These are phyloP conservation scores for Neomorphus geoffroyi DNA, from an alignment of 2,797 vertebrate species.

Conservation along the genomic window DNA sequence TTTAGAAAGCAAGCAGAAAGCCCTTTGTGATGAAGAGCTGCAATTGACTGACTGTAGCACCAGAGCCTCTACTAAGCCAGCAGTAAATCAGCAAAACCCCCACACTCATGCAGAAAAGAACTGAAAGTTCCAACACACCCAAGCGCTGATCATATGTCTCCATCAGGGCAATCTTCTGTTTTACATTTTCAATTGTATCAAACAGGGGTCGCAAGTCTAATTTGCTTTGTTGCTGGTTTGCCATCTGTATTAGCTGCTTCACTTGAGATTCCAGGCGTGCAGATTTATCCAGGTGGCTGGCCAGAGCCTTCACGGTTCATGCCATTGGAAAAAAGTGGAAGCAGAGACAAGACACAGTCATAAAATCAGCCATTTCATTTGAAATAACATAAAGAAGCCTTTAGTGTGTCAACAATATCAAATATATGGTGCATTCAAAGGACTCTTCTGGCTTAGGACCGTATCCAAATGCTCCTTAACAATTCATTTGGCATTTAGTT, in stretches of 20 bases:
- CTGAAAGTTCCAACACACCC: conserved; percentile 73
- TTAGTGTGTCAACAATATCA: neutral
- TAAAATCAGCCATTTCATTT: neutral
- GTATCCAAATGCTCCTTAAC: neutral
- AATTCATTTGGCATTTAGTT: neutral
- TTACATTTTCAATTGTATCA: conserved; percentile 80
- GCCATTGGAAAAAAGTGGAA: neutral
- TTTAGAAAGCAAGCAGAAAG: neutral
- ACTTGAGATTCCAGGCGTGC: conserved; percentile 81
- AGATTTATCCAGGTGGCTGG: conserved; percentile 77
- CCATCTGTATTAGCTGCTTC: conserved; percentile 78
- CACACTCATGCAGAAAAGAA: neutral
- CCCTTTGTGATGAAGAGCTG: neutral
- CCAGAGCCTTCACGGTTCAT: conserved; percentile 72
- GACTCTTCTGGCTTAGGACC: neutral
- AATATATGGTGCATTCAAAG: neutral
- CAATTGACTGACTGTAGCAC: neutral
- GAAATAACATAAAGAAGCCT: neutral
- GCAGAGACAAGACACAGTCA: neutral
- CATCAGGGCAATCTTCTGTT: conserved; percentile 83
- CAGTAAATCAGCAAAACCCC: neutral
- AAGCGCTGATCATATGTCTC: conserved; percentile 84
- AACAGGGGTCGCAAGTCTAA: conserved; percentile 80
- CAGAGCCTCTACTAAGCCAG: neutral
- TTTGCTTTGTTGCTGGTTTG: conserved; percentile 78